Evolutionary conservation across 1,140 invertebrate species (phyloP).

Genomic region (Polypedilum pembai): DNA sequence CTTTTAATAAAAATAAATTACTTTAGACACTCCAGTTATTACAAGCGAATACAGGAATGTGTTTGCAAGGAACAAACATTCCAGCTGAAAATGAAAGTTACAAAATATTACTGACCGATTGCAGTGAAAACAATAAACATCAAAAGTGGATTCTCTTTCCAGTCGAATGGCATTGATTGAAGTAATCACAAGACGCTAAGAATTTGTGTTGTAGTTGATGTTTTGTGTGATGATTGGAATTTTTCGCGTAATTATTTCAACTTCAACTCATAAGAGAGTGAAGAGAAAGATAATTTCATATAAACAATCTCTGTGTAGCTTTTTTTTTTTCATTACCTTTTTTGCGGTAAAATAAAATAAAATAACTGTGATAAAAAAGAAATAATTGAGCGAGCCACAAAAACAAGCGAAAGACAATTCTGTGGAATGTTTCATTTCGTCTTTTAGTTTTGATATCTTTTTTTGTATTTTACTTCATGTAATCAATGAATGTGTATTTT

Average conservation of each 20-base stretch:
- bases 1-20: neutral
- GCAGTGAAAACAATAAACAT: conserved; percentile 21
- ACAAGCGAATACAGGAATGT: conserved; percentile 13
- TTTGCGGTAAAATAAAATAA: neutral
- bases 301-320: neutral
- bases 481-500: conserved; percentile 5
- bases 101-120: neutral
- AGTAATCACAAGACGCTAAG: neutral
- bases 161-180: conserved; percentile 26
- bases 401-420: conserved; percentile 13
- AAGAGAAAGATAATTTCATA: neutral
- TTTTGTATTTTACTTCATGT: neutral
- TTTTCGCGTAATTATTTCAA: conserved; percentile 6
- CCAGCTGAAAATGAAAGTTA: conserved; percentile 21
- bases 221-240: conserved; percentile 23
- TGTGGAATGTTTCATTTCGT: neutral
- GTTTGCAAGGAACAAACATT: conserved; percentile 3
- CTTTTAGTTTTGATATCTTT: neutral
- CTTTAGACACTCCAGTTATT: neutral
- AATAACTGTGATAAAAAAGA: conserved; percentile 22
- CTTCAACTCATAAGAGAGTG: neutral
- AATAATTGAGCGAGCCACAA: neutral
- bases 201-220: neutral
- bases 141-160: conserved; percentile 25
- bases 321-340: conserved; percentile 6